These are phyloP conservation scores for Tinamus guttatus DNA, from an alignment of 2,113 vertebrate species.

Conservation along the genomic window DNA sequence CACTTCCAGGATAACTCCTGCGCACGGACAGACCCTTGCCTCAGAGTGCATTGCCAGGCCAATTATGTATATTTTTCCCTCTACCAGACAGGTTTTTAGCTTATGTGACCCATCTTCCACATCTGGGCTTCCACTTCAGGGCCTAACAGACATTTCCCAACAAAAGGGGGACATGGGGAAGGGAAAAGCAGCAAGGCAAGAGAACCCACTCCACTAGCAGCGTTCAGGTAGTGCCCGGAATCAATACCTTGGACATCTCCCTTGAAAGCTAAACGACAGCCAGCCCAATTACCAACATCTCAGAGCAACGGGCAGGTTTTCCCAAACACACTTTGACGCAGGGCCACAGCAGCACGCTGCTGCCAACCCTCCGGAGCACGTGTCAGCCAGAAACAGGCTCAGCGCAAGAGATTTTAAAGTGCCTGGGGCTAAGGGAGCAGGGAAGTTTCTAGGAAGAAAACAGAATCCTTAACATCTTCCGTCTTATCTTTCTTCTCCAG, in stretches of 20 bases:
- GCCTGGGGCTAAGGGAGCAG: not conserved
- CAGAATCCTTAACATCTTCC: not conserved
- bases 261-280: not conserved
- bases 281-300: not conserved
- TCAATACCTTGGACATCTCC: not conserved
- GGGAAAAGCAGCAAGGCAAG: not conserved
- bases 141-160: not conserved
- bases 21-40: not conserved
- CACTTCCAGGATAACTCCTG: not conserved
- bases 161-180: not conserved
- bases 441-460: not conserved
- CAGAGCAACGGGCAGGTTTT: not conserved
- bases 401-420: not conserved
- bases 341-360: not conserved
- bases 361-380: fast-evolving
- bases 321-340: not conserved
- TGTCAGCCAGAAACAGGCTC: not conserved
- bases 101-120: not conserved
- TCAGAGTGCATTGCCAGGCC: not conserved
- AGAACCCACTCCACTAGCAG: not conserved
- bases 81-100: not conserved
- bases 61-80: not conserved
- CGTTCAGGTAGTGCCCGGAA: not conserved
- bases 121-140: not conserved
- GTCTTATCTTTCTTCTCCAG: not conserved